Evolutionary conservation across 2,888 invertebrate genomes (phyloP).

Genomic region (Prionchulus punctatus): DNA sequence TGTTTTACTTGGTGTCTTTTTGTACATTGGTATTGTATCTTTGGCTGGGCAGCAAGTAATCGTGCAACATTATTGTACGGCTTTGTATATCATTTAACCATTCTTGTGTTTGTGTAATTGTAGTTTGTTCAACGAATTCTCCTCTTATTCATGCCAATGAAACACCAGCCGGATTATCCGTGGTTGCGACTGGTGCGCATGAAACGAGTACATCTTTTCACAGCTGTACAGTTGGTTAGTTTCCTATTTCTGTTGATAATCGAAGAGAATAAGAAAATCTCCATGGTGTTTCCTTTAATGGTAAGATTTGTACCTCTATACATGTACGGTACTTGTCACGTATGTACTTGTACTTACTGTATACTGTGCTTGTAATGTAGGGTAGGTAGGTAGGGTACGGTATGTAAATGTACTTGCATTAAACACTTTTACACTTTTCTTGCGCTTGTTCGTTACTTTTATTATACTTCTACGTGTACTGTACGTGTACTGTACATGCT

Average conservation of each 20-base stretch:
- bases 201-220: constrained; percentile 35
- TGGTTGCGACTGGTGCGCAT: constrained; percentile 26
- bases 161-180: constrained; percentile 26
- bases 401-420: too few relatives aligned
- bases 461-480: too few relatives aligned
- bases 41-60: constrained; percentile 26
- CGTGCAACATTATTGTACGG: too few relatives aligned
- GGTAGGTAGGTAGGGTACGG: too few relatives aligned
- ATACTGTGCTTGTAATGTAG: too few relatives aligned
- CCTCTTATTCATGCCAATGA: constrained; percentile 29
- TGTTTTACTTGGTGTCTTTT: constrained; percentile 38
- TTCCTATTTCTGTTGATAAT: constrained; percentile 34
- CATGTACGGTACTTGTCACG: neutral
- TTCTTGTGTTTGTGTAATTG: too few relatives aligned
- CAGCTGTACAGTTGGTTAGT: constrained; percentile 36
- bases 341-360: neutral
- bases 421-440: too few relatives aligned
- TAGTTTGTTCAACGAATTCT: constrained; percentile 23
- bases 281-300: constrained; percentile 26
- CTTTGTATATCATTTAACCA: too few relatives aligned
- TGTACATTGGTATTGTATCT: constrained; percentile 39
- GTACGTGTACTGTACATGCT: too few relatives aligned
- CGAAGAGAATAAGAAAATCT: constrained; percentile 26
- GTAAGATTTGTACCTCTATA: constrained; percentile 13
- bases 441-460: too few relatives aligned